Base-by-base conservation (phyloP, 2,113 vertebrate genomes). In the Ovis canadensis region DNA sequence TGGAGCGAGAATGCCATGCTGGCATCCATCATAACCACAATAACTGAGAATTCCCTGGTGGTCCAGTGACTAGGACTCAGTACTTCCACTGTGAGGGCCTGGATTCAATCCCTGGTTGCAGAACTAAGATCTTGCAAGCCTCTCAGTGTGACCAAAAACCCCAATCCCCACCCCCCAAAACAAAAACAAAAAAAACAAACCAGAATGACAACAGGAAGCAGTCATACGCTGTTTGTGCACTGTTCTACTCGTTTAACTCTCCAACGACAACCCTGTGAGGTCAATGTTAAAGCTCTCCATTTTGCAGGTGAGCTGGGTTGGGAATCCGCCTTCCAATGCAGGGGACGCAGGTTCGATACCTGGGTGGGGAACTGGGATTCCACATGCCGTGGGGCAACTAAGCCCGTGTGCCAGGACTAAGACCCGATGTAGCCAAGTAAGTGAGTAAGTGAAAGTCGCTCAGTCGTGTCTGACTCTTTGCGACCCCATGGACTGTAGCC, bases 191-290 rank as follows among this genome's bases (percentile, higher is more conserved):
- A 13, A 71, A 71, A 40, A 71, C 64, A 74, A 40, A 40, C 36
- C 67, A 43, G 45, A 52, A 52, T 36, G 21, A 31, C 8, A 16
- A 57, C 54, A 59, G 33, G 31, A 36, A 40, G 54, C 40, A 6
- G 2, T 11, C 19, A 14, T 2, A 36, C 3, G 3, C 54, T 4
- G 3, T 77, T 11, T 7, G 19, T 1, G 43, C 33, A 7, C 7
- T 45, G 12, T 21, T 31, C 82, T 57, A 31, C 31, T 59, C 12
- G 0, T 36, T 57, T 40, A 9, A 23, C 3, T 60, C 71, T 50
- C 83, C n/a, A 23, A 13, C 5, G 0, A 5, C 17, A 10, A 6
- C 54, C 55, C 43, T 23, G 54, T 2, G 83, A 60, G 64, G 91
- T 74, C 43, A 25, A 2, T 4, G n/a, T 11, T 36, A 74, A 59